Percentiles rank a stretch among this genome's conserved stretches.
Evolutionary conservation across 1,140 invertebrate species (phyloP).

Genomic region (Sinella curviseta): DNA sequence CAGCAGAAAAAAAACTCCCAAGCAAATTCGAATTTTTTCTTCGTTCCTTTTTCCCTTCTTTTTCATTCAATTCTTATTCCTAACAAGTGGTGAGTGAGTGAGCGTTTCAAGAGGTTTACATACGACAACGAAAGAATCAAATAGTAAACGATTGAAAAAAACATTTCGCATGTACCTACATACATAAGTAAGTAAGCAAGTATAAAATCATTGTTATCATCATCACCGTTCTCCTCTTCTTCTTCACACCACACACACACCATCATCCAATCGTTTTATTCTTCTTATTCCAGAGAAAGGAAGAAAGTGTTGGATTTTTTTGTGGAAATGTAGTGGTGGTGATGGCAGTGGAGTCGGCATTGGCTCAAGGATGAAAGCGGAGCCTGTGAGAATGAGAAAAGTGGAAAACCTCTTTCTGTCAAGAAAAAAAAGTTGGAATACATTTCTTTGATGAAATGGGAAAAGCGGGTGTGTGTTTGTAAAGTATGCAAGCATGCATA

Average conservation of each 20-base stretch:
- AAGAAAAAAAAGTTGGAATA: constrained; percentile 10
- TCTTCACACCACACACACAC: background rate
- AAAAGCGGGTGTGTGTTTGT: constrained; percentile 20
- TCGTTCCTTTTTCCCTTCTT: background rate
- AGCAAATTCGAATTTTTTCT: constrained; percentile 11
- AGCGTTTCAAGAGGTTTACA: constrained; percentile 26
- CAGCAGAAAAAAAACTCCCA: constrained; percentile 15
- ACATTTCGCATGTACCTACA: constrained; percentile 13
- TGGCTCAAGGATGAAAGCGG: background rate
- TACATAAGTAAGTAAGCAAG: background rate
- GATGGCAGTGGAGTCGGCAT: constrained; percentile 1
- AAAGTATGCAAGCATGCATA: background rate
- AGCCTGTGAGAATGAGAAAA: background rate
- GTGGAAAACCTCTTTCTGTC: background rate
- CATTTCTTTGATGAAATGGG: constrained; percentile 24
- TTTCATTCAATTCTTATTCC: constrained; percentile 19
- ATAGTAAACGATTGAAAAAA: constrained; percentile 19
- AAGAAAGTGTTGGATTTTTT: constrained; percentile 23
- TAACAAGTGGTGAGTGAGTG: constrained; percentile 10
- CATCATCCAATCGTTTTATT: constrained; percentile 16
- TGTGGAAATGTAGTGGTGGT: constrained; percentile 18
- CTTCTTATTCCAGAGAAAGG: background rate
- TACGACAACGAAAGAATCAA: constrained; percentile 19
- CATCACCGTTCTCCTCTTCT: background rate
- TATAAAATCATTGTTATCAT: constrained; percentile 12